Conservation (phyloP, 1,140 invertebrate genomes). For the Plectrocnemia conspersa region DNA sequence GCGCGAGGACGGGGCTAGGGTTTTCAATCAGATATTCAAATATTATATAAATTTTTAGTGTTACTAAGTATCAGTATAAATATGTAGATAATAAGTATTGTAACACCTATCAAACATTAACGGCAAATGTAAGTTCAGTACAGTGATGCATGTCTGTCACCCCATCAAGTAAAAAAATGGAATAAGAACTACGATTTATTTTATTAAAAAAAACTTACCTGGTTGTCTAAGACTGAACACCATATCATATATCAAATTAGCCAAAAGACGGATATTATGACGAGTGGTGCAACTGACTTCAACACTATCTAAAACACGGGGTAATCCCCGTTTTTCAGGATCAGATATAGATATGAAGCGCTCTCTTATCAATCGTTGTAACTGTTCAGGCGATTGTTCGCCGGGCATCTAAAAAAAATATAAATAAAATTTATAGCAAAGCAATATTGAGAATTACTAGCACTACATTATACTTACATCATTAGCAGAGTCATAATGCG, state of each 20-base stretch:
- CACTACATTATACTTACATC: conserved; percentile 53
- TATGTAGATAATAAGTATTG: too few species aligned
- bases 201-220: conserved; percentile 51
- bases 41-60: conserved; percentile 6
- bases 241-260: conserved; percentile 90
- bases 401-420: conserved; percentile 14
- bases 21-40: conserved; percentile 6
- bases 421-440: conserved; percentile 4
- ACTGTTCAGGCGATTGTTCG: conserved; percentile 63
- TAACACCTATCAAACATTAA: too few species aligned
- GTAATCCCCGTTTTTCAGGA: conserved; percentile 92
- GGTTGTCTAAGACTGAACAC: conserved; percentile 87
- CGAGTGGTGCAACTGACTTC: conserved; percentile 79
- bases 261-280: conserved; percentile 87
- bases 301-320: conserved; percentile 87
- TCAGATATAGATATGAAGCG: conserved; percentile 91
- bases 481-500: conserved; percentile 86
- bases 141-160: too few species aligned
- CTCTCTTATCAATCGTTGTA: conserved; percentile 85
- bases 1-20: conserved; percentile 4
- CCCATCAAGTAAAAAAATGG: too few species aligned
- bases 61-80: too few species aligned
- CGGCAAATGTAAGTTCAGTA: too few species aligned
- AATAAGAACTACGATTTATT: not conserved
- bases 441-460: not conserved